These are phyloP conservation scores for Ornithoptera priamus DNA, from an alignment of 2,888 invertebrate species.

Conservation along the genomic window DNA sequence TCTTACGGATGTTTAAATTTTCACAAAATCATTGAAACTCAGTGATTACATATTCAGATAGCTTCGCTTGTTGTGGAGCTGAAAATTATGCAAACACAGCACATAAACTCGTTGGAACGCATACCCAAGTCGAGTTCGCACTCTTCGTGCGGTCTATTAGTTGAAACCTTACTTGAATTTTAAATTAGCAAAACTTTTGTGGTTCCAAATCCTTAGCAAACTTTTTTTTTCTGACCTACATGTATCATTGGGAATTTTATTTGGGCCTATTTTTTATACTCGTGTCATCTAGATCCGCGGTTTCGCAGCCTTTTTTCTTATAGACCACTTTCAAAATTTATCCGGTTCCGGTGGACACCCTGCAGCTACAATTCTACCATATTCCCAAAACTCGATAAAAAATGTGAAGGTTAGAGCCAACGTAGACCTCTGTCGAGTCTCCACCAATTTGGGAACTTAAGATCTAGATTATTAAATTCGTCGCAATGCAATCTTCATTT, in stretches of 20 bases:
- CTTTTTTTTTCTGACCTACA: neutral
- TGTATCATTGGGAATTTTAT: neutral
- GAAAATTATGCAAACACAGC: conserved; percentile 27
- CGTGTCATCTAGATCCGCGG: too few relatives aligned
- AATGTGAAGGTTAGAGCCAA: too few relatives aligned
- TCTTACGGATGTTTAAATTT: neutral
- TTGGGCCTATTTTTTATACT: neutral
- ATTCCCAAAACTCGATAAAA: too few relatives aligned
- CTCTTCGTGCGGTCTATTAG: conserved; percentile 27
- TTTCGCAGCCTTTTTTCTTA: too few relatives aligned
- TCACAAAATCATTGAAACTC: conserved; percentile 4
- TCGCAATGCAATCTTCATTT: too few relatives aligned
- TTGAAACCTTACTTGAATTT: conserved; percentile 20
- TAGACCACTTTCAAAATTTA: too few relatives aligned
- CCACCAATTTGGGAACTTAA: too few relatives aligned
- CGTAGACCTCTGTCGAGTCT: too few relatives aligned
- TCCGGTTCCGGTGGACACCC: too few relatives aligned
- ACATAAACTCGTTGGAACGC: conserved; percentile 25
- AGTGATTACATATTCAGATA: conserved; percentile 18
- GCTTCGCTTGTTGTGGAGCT: conserved; percentile 17
- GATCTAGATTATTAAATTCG: too few relatives aligned
- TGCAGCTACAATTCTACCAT: too few relatives aligned
- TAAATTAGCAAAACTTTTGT: conserved; percentile 16
- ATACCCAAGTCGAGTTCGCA: conserved; percentile 22
- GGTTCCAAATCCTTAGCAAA: conserved; percentile 13